Conservation (phyloP, 2,113 vertebrate genomes). For the Oreamnos americanus region DNA sequence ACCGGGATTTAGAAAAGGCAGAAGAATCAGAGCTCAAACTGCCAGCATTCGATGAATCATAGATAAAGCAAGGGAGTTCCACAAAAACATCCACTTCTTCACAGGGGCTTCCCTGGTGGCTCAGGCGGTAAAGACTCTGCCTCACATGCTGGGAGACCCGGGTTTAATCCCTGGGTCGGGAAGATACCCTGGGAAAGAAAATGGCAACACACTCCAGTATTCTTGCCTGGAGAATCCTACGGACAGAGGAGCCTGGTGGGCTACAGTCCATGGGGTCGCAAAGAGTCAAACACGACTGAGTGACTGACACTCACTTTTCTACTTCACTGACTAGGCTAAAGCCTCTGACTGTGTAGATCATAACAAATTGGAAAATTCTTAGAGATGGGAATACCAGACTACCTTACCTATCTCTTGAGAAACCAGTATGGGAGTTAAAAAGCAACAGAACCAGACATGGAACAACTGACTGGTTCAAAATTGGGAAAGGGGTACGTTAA, state of each 20-base stretch:
- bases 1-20: background rate
- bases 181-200: background rate
- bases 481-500: background rate
- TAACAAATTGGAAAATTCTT: background rate
- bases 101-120: background rate
- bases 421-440: background rate
- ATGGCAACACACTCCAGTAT: background rate
- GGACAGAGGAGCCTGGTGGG: background rate
- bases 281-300: background rate
- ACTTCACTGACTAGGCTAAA: background rate
- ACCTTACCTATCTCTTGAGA: background rate
- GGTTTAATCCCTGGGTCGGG: background rate
- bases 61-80: background rate
- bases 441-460: background rate
- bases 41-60: background rate
- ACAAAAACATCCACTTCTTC: background rate
- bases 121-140: background rate
- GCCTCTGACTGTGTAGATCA: background rate
- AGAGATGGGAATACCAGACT: background rate
- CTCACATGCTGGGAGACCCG: background rate
- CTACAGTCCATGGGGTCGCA: background rate
- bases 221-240: background rate
- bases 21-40: background rate
- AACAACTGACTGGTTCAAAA: background rate
- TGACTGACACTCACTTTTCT: background rate